Evolutionary conservation across 2,797 vertebrate species (phyloP), one percentile per base, ranked within the genome.

Genomic region (Siniperca scherzeri): DNA sequence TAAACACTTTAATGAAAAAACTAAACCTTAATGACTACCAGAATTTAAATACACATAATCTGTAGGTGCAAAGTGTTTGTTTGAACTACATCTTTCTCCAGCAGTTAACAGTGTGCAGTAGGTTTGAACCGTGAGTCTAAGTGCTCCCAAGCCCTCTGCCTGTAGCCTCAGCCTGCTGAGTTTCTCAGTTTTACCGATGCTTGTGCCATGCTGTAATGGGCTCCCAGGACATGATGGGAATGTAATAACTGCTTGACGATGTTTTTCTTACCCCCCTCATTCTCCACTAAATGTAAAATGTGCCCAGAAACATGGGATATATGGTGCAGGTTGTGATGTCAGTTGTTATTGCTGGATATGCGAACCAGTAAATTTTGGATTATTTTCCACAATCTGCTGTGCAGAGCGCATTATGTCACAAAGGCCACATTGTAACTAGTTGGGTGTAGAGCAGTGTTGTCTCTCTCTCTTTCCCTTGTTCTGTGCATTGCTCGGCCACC

Each of bases 271-370:
- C 93, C 94, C 93, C 95, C 89, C 86, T 82, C 76, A 71, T 78
- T 88, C 84, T 88, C 78, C 70, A 72, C 88, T 88, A 88, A 94
- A 94, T 85, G 86, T 91, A 90, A 93, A 93, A 87, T 82, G 88
- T 82, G 85, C 91, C 90, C 80, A 91, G 89, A 90, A 94, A 95
- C 93, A 92, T 94, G 90, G 93, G 91, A 91, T 93, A 93, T 93
- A 94, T 89, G 91, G 93, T 90, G 86, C 89, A 89, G 83, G 74
- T 90, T 88, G 92, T 96, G 96, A 97, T 95, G 96, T 96, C 94
- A 96, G 84, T 92, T 97, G 95, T 97, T 97, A 95, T 96, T 96
- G 85, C 93, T 96, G 96, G 96, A 97, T 92, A 93, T 81, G 87
- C 50, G 77, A 91, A 89, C 89, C 93, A 92, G 95, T 96, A 95